Base-by-base conservation (phyloP, 2,113 vertebrate genomes). In the Apus apus region DNA sequence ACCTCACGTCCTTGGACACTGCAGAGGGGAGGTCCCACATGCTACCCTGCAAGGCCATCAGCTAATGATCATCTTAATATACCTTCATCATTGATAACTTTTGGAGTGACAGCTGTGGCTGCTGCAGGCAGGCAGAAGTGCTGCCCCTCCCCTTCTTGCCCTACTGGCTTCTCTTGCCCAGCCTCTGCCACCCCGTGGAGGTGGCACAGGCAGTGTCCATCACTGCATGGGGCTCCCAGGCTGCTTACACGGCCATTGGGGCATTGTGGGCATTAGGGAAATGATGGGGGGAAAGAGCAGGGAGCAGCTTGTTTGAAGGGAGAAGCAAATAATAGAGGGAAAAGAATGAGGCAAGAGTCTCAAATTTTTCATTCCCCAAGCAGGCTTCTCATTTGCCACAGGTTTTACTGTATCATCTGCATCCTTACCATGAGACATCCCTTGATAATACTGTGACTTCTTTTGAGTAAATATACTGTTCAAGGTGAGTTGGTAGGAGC, bases 141-240 rank as follows among this genome's bases (percentile, higher is more conserved):
- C 34, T 77, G 21, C 14, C 18, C 3, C n/a, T 80, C 15, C 9
- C 26, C 21, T 26, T 67, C 14, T 13, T 45, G 4, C 25, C 26
- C 2, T 20, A 15, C 8, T 3, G 1, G 4, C 22, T 58, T 18
- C n/a, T 53, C 5, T 10, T 67, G 4, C 32, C 15, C 20, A 8
- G 5, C 38, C 26, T 29, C 32, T 43, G 29, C 6, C 2, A 2
- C 9, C 4, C 46, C 16, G 18, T 5, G 21, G 27, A 50, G 61
- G 12, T 13, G 20, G 2, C 17, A n/a, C 2, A 11, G 27, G 3
- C 4, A 17, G 29, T 48, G 25, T 8, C 19, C 3, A 1, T 6
- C 5, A 14, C 7, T 1, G 0, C 4, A 1, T 0, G 2, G n/a
- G 32, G 8, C n/a, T 77, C n/a, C 40, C 0, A 1, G 25, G 16